Evolutionary conservation across 1,140 invertebrate species (phyloP).

Genomic region (Varroa destructor): DNA sequence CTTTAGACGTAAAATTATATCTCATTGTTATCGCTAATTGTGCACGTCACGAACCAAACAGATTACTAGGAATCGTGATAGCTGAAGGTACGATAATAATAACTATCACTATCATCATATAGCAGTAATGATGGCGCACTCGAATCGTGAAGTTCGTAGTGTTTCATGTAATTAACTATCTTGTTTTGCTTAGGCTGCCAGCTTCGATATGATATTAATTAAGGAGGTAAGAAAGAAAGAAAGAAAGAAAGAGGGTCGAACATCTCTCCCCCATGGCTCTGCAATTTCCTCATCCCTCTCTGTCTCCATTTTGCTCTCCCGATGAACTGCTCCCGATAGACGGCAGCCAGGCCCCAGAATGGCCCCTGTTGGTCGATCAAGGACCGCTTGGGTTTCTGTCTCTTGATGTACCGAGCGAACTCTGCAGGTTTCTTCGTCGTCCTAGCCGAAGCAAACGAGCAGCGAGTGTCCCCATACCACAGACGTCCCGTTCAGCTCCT

Average conservation of each 20-base stretch:
- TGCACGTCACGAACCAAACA: too few relatives aligned
- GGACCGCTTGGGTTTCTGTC: neutral
- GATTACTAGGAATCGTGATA: too few relatives aligned
- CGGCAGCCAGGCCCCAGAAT: too few relatives aligned
- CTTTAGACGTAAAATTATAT: too few relatives aligned
- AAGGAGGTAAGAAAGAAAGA: slow-evolving; percentile 10
- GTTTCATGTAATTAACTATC: neutral
- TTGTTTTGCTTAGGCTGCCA: neutral
- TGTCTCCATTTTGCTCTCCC: slow-evolving; percentile 26
- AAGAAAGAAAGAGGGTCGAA: slow-evolving; percentile 7
- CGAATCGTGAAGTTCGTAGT: neutral
- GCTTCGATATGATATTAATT: slow-evolving; percentile 22
- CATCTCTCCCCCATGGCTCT: slow-evolving; percentile 22
- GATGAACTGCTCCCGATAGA: neutral
- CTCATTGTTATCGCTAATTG: too few relatives aligned
- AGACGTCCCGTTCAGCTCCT: too few relatives aligned
- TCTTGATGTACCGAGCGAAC: too few relatives aligned
- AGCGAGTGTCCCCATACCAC: too few relatives aligned
- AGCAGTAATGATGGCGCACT: neutral
- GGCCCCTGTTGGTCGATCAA: slow-evolving; percentile 23
- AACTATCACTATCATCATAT: too few relatives aligned
- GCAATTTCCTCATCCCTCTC: neutral
- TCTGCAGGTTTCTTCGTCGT: too few relatives aligned
- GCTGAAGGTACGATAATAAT: too few relatives aligned
- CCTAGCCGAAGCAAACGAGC: too few relatives aligned